These are phyloP conservation scores for Thecophora atra DNA, from an alignment of 2,888 invertebrate species.

Conservation along the genomic window DNA sequence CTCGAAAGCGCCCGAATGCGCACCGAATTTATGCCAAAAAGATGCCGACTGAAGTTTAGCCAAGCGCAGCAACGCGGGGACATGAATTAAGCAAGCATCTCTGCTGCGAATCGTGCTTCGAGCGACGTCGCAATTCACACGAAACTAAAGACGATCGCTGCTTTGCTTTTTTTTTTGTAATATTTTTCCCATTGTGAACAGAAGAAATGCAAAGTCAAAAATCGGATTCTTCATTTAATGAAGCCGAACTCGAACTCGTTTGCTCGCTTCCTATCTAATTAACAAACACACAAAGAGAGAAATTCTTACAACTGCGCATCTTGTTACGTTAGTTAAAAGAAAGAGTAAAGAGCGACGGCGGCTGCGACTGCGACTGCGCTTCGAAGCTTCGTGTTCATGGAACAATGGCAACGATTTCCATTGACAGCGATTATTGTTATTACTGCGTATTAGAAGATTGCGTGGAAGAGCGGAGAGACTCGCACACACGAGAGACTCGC, in stretches of 20 bases:
- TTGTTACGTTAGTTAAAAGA: neutral
- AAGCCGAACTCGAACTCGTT: too few species aligned
- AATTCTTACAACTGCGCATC: neutral
- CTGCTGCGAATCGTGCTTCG: neutral
- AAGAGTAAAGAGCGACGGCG: neutral
- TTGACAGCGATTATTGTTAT: constrained; percentile 36
- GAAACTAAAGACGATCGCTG: neutral
- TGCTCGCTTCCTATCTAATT: too few species aligned
- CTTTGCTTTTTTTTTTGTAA: too few species aligned
- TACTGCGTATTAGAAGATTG: constrained; percentile 36
- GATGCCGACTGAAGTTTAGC: constrained; percentile 14
- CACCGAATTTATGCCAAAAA: constrained; percentile 8
- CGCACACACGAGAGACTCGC: too few species aligned
- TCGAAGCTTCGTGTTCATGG: neutral
- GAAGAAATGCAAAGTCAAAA: too few species aligned
- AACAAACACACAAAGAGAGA: too few species aligned
- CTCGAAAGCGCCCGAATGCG: constrained; percentile 13
- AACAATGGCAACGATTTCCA: constrained; percentile 13
- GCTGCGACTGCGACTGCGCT: neutral
- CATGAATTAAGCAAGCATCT: neutral
- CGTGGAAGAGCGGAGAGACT: constrained; percentile 10
- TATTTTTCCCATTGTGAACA: too few species aligned
- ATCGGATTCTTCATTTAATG: too few species aligned
- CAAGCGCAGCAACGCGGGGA: neutral
- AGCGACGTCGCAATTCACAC: neutral